Evolutionary conservation across 2,888 invertebrate genomes (phyloP).

Genomic region (Glyphotaelius pellucidus): DNA sequence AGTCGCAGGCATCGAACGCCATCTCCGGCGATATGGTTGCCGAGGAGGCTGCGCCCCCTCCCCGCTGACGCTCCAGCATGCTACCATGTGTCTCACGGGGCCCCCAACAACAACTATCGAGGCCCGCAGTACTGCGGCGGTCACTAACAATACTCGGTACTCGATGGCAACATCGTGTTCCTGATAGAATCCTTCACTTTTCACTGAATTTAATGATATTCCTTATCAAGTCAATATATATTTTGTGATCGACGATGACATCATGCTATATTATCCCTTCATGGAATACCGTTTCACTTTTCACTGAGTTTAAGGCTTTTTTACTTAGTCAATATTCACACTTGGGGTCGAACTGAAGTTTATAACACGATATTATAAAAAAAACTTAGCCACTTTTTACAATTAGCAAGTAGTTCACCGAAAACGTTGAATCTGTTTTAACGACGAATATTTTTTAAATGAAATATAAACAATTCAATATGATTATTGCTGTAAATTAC

Average conservation of each 20-base stretch:
- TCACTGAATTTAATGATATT: neutral
- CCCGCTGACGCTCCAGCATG: slow-evolving; percentile 65
- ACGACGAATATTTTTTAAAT: neutral
- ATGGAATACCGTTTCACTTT: neutral
- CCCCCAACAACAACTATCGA: slow-evolving; percentile 30
- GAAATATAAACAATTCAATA: neutral
- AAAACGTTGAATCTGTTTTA: neutral
- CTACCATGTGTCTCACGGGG: slow-evolving; percentile 24
- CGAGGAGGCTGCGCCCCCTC: slow-evolving; percentile 40
- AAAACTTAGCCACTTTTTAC: neutral
- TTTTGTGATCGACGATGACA: neutral
- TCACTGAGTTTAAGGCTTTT: neutral
- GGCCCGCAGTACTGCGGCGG: slow-evolving; percentile 59
- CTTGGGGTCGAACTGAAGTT: neutral
- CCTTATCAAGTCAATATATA: too few relatives aligned
- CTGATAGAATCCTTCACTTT: neutral
- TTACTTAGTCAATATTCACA: neutral
- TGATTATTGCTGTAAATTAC: neutral
- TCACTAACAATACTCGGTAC: neutral
- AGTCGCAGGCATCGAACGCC: slow-evolving; percentile 83
- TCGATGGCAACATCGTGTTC: neutral
- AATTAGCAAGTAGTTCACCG: neutral
- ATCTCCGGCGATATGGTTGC: slow-evolving; percentile 71
- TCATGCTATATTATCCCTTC: neutral
- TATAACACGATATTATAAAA: neutral